Conservation (phyloP, 92 coral and sea anemone species). For the Galaxea fascicularis region DNA sequence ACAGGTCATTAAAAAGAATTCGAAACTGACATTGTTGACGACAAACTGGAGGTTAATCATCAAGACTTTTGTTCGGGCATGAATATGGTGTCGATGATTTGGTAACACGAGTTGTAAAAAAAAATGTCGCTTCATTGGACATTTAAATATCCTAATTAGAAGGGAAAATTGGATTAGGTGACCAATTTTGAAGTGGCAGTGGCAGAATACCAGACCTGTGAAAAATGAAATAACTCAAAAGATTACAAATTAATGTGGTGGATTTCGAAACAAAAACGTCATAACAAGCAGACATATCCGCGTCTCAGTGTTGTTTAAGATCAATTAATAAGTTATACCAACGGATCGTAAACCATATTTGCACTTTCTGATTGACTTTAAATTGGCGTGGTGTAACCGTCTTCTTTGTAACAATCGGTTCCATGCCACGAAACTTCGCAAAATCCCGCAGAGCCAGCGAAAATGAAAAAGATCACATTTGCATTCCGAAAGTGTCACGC, state of each 20-base stretch:
- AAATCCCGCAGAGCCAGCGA: constrained; percentile 8
- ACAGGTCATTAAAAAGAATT: neutral
- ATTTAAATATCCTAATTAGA: neutral
- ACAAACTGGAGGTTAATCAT: constrained; percentile 16
- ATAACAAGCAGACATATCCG: too few species aligned
- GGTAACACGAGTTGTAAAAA: neutral
- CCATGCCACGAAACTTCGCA: neutral
- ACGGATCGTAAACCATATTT: neutral
- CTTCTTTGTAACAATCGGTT: neutral
- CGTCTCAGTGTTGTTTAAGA: neutral
- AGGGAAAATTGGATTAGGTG: constrained; percentile 1
- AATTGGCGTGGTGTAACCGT: neutral
- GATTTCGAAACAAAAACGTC: neutral
- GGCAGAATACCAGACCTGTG: constrained; percentile 21
- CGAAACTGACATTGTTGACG: constrained; percentile 18
- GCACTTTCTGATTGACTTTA: neutral
- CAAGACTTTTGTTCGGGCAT: neutral
- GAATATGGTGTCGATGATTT: neutral
- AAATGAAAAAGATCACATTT: constrained; percentile 25
- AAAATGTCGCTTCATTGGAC: neutral
- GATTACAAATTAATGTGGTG: neutral
- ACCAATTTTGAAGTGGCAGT: constrained; percentile 7
- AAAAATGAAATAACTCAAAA: neutral
- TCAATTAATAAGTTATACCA: neutral
- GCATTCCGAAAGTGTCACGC: constrained; percentile 47